Evolutionary conservation across 2,113 vertebrate species (phyloP).

Genomic region (Scytalopus superciliaris): DNA sequence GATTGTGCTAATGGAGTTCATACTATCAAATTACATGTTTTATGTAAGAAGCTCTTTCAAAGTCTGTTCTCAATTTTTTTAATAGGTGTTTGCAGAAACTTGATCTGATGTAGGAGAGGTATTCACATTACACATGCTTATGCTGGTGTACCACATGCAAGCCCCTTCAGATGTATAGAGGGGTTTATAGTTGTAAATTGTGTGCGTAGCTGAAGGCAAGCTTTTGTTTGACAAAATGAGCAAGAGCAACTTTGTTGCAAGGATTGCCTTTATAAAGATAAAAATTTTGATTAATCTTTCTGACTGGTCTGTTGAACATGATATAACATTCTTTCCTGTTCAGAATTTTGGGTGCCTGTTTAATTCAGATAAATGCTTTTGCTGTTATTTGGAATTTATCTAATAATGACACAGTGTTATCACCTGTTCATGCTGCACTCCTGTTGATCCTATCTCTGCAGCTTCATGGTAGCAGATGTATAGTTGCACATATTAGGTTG

Average conservation of each 20-base stretch:
- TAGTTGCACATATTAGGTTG: neutral
- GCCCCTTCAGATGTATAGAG: neutral
- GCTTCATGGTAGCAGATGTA: conserved; percentile 1
- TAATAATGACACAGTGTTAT: conserved; percentile 8
- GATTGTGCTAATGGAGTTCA: neutral
- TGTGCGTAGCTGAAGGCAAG: neutral
- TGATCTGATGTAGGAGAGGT: neutral
- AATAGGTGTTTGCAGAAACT: neutral
- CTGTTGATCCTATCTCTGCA: neutral
- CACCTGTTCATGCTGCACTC: neutral
- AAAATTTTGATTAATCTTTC: neutral
- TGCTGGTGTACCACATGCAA: neutral
- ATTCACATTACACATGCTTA: neutral
- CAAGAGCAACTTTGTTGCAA: neutral
- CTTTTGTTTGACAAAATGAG: neutral
- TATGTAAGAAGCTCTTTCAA: neutral
- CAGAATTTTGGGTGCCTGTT: conserved; percentile 30
- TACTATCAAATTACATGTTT: neutral
- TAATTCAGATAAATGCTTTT: conserved; percentile 65
- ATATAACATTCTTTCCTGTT: conserved; percentile 34
- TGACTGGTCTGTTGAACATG: neutral
- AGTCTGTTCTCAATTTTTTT: neutral
- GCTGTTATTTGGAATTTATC: conserved; percentile 47
- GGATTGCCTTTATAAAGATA: neutral
- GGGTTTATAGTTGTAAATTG: neutral